phyloP scores from a whole-genome alignment of 2,113 vertebrate genomes.

The Cardinalis cardinalis region DNA sequence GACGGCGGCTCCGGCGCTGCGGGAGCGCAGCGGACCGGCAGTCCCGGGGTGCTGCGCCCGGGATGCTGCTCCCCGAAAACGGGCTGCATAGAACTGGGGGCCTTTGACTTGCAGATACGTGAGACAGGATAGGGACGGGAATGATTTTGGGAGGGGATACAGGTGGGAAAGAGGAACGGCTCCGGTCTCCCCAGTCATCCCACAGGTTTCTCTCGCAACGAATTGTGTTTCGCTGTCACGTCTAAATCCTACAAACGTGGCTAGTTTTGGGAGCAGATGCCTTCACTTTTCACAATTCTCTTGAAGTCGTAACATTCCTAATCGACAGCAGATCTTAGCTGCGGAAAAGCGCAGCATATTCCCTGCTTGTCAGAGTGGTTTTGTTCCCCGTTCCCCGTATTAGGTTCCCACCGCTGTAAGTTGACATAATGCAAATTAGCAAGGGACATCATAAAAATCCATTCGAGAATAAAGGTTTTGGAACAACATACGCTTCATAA shows the following conservation, averaged over 20 bases:
- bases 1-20: not conserved
- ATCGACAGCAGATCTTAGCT: constrained; percentile 45
- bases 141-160: not conserved
- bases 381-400: constrained; percentile 7
- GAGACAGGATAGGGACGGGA: not conserved
- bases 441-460: constrained; percentile 22
- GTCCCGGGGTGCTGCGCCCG: not conserved
- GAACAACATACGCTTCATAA: not conserved
- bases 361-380: constrained; percentile 16
- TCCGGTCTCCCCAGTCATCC: not conserved
- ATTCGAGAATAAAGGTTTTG: constrained; percentile 18
- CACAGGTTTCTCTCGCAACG: not conserved
- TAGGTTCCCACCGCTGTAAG: constrained; percentile 1
- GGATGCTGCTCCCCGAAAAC: not conserved
- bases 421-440: constrained; percentile 44
- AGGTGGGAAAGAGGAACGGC: not conserved
- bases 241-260: not conserved
- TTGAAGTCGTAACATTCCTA: constrained; percentile 42
- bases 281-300: constrained; percentile 20
- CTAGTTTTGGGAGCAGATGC: constrained; percentile 13
- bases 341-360: not conserved
- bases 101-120: not conserved
- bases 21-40: not conserved
- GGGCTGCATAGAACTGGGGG: rapidly evolving
- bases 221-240: not conserved